Conservation (phyloP, 2,797 vertebrate genomes). For the Borostomias antarcticus region DNA sequence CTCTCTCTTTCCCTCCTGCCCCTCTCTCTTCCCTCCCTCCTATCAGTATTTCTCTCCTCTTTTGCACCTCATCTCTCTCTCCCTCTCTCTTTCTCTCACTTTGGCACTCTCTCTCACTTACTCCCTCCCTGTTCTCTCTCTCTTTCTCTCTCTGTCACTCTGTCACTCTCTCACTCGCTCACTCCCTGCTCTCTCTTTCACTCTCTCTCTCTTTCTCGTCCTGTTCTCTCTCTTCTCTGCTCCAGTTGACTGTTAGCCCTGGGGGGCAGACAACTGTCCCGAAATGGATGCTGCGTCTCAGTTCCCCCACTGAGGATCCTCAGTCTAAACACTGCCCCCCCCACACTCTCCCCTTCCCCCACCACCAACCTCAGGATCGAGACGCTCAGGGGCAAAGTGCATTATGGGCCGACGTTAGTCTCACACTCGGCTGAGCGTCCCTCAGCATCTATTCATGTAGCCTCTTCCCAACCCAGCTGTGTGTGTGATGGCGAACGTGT, state of each 20-base stretch:
- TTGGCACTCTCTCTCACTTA: background rate
- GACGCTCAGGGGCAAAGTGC: background rate
- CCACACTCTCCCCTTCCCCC: background rate
- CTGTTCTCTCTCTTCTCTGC: background rate
- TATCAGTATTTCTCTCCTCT: conserved; percentile 4
- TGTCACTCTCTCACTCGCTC: background rate
- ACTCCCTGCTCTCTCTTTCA: background rate
- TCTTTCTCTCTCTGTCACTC: background rate
- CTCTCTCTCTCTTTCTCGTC: background rate
- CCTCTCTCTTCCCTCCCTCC: conserved; percentile 11
- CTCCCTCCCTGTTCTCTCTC: background rate
- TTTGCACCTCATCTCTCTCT: background rate
- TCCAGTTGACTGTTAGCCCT: background rate
- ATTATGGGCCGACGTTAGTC: background rate
- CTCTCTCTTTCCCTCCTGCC: conserved; percentile 15
- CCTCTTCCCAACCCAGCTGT: no score
- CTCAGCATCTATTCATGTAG: background rate
- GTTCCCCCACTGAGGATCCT: no score
- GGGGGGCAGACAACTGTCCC: no score
- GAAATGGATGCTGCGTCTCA: no score
- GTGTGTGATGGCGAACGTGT: conserved; percentile 13
- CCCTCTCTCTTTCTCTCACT: background rate
- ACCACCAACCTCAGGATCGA: background rate
- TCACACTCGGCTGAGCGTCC: background rate
- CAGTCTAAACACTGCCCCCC: background rate